Base-by-base conservation (phyloP, 2,888 invertebrate genomes). In the Folsomia manolachei region DNA sequence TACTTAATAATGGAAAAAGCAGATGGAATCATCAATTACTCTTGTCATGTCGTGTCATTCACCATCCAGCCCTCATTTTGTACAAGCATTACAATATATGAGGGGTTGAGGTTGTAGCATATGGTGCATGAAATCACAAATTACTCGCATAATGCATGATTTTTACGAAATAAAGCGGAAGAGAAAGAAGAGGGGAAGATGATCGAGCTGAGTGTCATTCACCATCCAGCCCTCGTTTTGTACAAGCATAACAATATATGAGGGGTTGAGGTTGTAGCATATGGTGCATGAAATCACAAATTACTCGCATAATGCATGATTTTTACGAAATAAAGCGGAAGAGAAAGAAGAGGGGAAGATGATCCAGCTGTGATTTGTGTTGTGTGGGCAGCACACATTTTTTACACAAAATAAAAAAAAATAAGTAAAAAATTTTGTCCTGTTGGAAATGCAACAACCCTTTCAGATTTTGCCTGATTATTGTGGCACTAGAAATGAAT, bases 11-110 rank as follows among this genome's bases (percentile, higher is more conserved):
- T 56, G 56, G 4, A n/a, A 56, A 21, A 18, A 56, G 19, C 56
- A 56, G 56, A 56, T 56, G 56, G 56, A 56, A 21, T 56, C 56
- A 56, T 56, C 56, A 56, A 56, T 56, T 56, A 56, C 56, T 39
- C 14, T 4, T 39, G 56, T 56, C 56, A 56, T 19, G 56, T 56
- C 56, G n/a, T 56, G 7, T 56, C 39, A 21, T n/a, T 56, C 56
- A 56, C 21, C 56, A 56, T 7, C 7, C 7, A 39, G 39, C 4
- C n/a, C n/a, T n/a, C n/a, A n/a, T n/a, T n/a, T 39, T 39, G 39
- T 39, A n/a, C n/a, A 39, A 39, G 39, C 39, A 39, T 39, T 39
- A 39, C 39, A 14, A 39, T 14, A 14, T 39, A 39, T 39, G 39
- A 39, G 39, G 14, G 4, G 39, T 39, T 39, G 7, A 39, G 4